These are phyloP conservation scores for Diorhabda carinulata DNA, from an alignment of 1,140 invertebrate genomes.

Conservation along the genomic window DNA sequence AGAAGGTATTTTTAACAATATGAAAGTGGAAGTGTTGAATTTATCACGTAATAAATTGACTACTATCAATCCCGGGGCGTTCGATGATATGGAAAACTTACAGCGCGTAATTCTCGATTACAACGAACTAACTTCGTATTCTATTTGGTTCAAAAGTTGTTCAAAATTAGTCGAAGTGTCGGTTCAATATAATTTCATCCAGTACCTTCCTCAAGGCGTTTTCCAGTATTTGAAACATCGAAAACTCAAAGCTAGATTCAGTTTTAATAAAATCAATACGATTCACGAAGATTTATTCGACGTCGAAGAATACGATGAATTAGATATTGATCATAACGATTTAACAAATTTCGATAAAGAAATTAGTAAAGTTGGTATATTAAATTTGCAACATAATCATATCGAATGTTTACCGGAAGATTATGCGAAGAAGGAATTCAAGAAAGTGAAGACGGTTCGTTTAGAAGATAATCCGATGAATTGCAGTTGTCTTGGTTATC, in stretches of 20 bases:
- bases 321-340: constrained; percentile 16
- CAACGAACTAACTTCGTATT: constrained; percentile 17
- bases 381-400: constrained; percentile 9
- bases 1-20: constrained; percentile 17
- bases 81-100: constrained; percentile 18
- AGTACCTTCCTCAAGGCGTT: constrained; percentile 8
- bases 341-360: constrained; percentile 8
- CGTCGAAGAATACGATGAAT: constrained; percentile 9
- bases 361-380: constrained; percentile 6
- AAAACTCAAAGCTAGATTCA: constrained; percentile 8
- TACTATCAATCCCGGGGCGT: constrained; percentile 14
- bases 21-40: constrained; percentile 14
- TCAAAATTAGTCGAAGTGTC: constrained; percentile 7
- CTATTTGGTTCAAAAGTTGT: constrained; percentile 12
- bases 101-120: constrained; percentile 13
- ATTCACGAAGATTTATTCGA: constrained; percentile 12
- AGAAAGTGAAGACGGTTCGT: constrained; percentile 7
- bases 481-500: constrained; percentile 5
- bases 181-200: constrained; percentile 15
- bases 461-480: constrained; percentile 14
- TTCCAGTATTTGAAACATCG: constrained; percentile 7
- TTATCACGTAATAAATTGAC: constrained; percentile 9
- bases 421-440: constrained; percentile 10
- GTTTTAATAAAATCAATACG: constrained; percentile 16
- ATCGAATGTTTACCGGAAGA: constrained; percentile 12